Evolutionary conservation across 2,888 invertebrate genomes (phyloP), one percentile per base, ranked within the genome.

Genomic region (Periphyllus acericola): DNA sequence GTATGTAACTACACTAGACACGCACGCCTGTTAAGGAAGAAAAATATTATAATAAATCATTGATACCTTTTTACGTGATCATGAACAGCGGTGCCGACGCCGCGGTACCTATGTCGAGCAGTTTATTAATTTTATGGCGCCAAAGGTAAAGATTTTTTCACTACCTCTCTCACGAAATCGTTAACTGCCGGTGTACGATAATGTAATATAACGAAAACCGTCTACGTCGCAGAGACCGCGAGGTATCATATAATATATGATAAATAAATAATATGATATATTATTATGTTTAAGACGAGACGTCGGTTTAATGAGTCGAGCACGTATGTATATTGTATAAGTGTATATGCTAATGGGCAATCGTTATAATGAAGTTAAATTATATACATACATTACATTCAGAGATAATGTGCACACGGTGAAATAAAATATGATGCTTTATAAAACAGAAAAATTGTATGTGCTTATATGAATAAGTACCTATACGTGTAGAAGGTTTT

Each of bases 91-190:
- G 36, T 72, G 3, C 19, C 32, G 19, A 36, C 21, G 34, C 34
- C 34, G 72, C 21, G 34, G n/a, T n/a, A n/a, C n/a, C n/a, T 19
- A 4, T 36, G 4, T 36, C 34, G 21, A 36, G 25, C 60, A 19
- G 34, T 36, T 34, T 72, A 72, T 72, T 72, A 46, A 83, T 72
- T 85, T 79, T 11, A 36, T 71, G 85, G 85, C 85, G 85, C 85
- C 85, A 86, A 29, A 76, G 66, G 40, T 76, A 76, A 83, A 68
- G 81, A 3, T 46, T 71, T 81, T 17, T 75, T 46, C 36, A 5
- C 34, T 75, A 17, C 34, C 34, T n/a, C 55, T 71, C 36, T 79
- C 66, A 17, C 6, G 19, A 19, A 3, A 55, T 21, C 14, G 3
- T 55, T n/a, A n/a, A n/a, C n/a, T n/a, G n/a, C n/a, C n/a, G n/a